Evolutionary conservation across 2,797 vertebrate species (phyloP), one percentile per base, ranked within the genome.

Genomic region (Phyllotis vaccarum): DNA sequence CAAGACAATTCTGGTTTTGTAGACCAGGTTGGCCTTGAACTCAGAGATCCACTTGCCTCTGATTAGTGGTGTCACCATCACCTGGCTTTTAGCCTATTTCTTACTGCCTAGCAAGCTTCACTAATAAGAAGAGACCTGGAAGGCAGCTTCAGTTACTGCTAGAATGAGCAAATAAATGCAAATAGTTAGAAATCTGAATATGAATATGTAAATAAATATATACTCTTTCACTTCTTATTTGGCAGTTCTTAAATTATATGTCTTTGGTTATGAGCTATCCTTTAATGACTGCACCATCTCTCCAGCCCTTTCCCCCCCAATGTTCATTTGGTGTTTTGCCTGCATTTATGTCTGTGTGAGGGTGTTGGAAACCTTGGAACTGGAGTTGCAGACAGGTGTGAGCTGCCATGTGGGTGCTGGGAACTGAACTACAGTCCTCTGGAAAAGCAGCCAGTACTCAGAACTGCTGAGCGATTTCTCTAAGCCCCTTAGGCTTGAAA

Each of bases 151-250:
- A 62, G 78, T 76, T 78, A 34, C 11, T 52, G 31, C 49, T 58
- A 94, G 43, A 70, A 93, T n/a, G n/a, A 90, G 17, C 34, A 95
- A 90, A 89, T n/a, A 90, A 85, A 95, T 86, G 6, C 8, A 58
- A 62, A 76, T 54, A 81, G n/a, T 0, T 95, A 43, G 7, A 93
- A 95, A 79, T n/a, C 49, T 87, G 17, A 21, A 49, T 70, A 40
- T 49, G 66, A 83, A 86, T 70, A 91, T 11, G 3, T 5, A 94
- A 76, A 66, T 85, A 92, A 91, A 91, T 70, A 1, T 75, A 5
- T 46, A 89, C 3, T 64, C 11, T 82, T 94, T 88, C n/a, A 86
- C 34, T 75, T 58, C 12, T 86, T 94, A 88, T 81, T 87, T 94
- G 22, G 54, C 24, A 74, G 56, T 86, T 17, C 70, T 86, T 22